These are phyloP conservation scores for Diphyllodes magnificus DNA, from an alignment of 2,113 vertebrate genomes.

Conservation along the genomic window DNA sequence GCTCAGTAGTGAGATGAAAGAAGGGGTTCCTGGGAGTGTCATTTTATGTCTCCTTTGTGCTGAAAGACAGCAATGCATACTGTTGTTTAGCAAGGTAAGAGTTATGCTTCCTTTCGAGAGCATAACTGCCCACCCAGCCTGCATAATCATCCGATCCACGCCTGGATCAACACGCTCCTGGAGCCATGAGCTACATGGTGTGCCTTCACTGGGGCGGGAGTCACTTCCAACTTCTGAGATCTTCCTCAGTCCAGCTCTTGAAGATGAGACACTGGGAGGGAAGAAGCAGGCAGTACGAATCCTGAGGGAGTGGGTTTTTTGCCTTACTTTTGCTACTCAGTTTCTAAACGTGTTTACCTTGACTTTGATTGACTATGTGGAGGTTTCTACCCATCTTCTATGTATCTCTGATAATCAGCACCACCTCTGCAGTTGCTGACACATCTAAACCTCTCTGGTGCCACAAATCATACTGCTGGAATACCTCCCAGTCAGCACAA, in stretches of 20 bases:
- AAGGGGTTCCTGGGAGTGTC: background rate
- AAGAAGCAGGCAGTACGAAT: background rate
- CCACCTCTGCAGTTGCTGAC: background rate
- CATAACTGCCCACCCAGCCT: background rate
- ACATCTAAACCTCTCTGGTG: background rate
- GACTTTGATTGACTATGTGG: background rate
- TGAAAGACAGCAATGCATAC: background rate
- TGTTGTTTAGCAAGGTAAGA: background rate
- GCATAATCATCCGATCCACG: accelerated
- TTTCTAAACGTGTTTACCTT: background rate
- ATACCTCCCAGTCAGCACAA: background rate
- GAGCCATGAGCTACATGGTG: no score
- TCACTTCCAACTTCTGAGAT: background rate
- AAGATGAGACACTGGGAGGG: background rate
- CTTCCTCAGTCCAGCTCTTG: background rate
- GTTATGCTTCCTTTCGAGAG: background rate
- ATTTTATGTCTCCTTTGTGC: background rate
- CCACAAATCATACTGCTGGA: background rate
- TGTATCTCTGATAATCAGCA: background rate
- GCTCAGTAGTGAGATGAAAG: background rate
- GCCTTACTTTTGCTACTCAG: background rate
- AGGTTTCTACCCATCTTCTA: background rate
- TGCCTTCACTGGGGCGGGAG: background rate
- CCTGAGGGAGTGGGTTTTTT: accelerated
- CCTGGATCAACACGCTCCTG: accelerated